Evolutionary conservation across 1,140 invertebrate genomes (phyloP).

Genomic region (Neodiprion pinetum): DNA sequence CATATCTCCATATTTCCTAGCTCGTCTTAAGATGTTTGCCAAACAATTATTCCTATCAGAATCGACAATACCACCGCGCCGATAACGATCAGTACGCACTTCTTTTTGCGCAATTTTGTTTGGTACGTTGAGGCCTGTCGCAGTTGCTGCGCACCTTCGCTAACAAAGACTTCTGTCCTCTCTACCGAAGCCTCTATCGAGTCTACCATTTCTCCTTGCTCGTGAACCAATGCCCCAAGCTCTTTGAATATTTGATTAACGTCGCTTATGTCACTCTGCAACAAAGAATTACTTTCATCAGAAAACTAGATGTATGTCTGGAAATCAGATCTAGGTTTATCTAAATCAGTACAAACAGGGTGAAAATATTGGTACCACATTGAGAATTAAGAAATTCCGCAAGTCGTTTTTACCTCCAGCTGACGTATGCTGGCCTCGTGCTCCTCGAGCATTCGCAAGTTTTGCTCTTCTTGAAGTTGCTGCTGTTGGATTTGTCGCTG

Average conservation of each 20-base stretch:
- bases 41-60: conserved; percentile 75
- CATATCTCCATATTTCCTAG: neutral
- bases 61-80: conserved; percentile 72
- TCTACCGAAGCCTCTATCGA: conserved; percentile 97
- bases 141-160: conserved; percentile 81
- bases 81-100: conserved; percentile 77
- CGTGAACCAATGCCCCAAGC: conserved; percentile 93
- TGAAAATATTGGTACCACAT: conserved; percentile 12
- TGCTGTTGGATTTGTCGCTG: conserved; percentile 71
- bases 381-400: neutral
- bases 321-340: conserved; percentile 1
- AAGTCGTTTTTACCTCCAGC: conserved; percentile 74
- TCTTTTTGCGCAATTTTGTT: conserved; percentile 88
- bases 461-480: conserved; percentile 85
- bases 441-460: conserved; percentile 85
- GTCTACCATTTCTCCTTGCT: conserved; percentile 96
- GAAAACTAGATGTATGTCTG: conserved; percentile 1
- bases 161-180: conserved; percentile 85
- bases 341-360: conserved; percentile 14
- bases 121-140: conserved; percentile 84
- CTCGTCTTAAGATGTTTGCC: conserved; percentile 38
- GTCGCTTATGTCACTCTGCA: conserved; percentile 90
- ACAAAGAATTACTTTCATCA: conserved; percentile 34
- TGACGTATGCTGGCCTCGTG: conserved; percentile 89
- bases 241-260: conserved; percentile 99